These are phyloP conservation scores for Ctenochaetus hawaiiensis DNA, from an alignment of 2,797 vertebrate genomes.

Conservation along the genomic window DNA sequence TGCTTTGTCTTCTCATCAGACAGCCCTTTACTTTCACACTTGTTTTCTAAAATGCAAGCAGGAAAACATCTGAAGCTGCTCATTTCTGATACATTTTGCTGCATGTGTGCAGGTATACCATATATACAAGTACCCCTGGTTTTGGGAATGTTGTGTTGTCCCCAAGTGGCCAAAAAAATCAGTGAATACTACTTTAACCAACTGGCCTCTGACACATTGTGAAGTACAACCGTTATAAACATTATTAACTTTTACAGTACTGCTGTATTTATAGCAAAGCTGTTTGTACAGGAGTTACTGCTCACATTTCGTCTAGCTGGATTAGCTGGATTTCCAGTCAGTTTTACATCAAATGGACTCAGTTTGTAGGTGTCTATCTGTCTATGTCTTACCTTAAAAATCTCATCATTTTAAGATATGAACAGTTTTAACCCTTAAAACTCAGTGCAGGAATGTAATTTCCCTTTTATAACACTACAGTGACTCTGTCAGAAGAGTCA, in stretches of 20 bases:
- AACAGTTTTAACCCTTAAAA: neutral
- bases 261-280: neutral
- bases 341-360: slow-evolving; percentile 1
- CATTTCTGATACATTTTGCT: no score
- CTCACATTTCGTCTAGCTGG: neutral
- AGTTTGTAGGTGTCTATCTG: neutral
- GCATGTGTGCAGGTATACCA: no score
- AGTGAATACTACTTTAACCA: neutral
- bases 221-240: neutral
- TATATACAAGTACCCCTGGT: no score
- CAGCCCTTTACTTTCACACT: no score
- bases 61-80: no score
- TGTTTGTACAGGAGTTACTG: neutral
- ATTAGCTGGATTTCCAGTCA: neutral
- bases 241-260: neutral
- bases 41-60: no score
- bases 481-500: neutral
- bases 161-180: neutral
- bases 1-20: no score
- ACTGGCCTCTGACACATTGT: neutral
- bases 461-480: neutral
- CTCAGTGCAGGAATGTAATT: neutral
- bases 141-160: neutral
- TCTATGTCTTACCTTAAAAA: neutral
- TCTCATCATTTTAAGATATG: neutral